Percentiles rank a stretch among this genome's conserved stretches.
Evolutionary conservation across 1,140 invertebrate species (phyloP).

Genomic region (Drosophila ambigua): DNA sequence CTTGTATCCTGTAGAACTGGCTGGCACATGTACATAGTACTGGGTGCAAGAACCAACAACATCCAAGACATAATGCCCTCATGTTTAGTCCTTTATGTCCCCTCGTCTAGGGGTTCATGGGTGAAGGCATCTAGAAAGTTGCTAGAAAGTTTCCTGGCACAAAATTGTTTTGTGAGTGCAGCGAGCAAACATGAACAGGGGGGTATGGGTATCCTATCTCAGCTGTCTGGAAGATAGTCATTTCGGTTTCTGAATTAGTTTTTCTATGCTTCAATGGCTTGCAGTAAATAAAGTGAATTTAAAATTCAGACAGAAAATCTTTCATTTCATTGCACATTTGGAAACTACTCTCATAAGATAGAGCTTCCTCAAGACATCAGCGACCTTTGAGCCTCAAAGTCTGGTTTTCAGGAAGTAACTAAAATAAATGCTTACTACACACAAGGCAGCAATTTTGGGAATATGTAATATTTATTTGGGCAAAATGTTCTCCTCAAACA

Average conservation of each 20-base stretch:
- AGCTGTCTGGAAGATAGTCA: no score
- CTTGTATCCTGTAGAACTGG: no score
- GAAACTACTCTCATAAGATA: neutral
- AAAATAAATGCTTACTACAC: constrained; percentile 46
- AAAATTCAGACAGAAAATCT: no score
- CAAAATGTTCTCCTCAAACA: constrained; percentile 34
- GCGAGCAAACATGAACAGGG: neutral
- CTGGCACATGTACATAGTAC: no score
- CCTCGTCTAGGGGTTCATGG: neutral
- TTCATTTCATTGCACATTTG: no score
- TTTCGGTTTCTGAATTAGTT: no score
- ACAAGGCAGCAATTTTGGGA: constrained; percentile 21
- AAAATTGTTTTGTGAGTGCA: no score
- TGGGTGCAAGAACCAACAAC: neutral
- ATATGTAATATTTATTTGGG: constrained; percentile 23
- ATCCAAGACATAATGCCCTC: constrained; percentile 6
- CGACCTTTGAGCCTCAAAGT: constrained; percentile 1
- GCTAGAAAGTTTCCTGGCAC: no score
- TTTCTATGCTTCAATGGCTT: no score
- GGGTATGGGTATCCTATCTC: no score
- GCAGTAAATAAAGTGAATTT: no score
- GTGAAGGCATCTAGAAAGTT: no score
- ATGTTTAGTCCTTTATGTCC: neutral
- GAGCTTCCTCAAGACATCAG: neutral
- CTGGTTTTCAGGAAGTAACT: constrained; percentile 27